These are phyloP conservation scores for Cavia porcellus DNA, from an alignment of 2,113 vertebrate species.

Conservation along the genomic window DNA sequence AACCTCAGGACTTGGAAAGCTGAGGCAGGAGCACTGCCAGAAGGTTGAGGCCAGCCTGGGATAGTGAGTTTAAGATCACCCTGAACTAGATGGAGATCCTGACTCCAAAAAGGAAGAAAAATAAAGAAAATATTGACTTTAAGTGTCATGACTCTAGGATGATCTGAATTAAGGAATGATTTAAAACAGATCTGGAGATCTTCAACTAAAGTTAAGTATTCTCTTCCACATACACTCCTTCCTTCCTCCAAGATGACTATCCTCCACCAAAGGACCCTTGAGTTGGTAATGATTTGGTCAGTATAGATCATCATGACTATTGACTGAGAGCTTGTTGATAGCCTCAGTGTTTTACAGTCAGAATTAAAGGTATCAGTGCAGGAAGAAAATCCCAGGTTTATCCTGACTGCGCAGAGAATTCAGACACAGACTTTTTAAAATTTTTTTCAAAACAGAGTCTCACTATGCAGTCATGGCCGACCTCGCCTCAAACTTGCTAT, in stretches of 20 bases:
- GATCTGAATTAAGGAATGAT: slow-evolving; percentile 9
- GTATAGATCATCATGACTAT: not conserved
- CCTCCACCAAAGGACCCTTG: not conserved
- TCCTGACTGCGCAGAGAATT: not conserved
- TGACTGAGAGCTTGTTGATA: not conserved
- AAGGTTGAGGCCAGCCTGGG: not conserved
- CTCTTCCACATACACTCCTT: not conserved
- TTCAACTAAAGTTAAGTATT: not conserved
- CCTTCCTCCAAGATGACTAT: not conserved
- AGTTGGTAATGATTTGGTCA: slow-evolving; percentile 10
- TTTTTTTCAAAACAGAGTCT: not conserved
- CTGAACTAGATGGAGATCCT: not conserved
- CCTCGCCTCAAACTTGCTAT: not conserved
- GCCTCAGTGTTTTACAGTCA: not conserved
- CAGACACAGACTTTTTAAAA: not conserved
- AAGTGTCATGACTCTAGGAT: not conserved
- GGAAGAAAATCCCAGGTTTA: not conserved
- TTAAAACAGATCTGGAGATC: not conserved
- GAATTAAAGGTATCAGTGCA: not conserved
- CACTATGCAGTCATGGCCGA: not conserved
- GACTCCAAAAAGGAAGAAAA: not conserved
- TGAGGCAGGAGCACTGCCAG: not conserved
- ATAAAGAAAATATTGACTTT: not conserved
- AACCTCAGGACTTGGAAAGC: not conserved
- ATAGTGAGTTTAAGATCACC: not conserved